phyloP scores from a whole-genome alignment of 2,888 invertebrate genomes.

The Neelides folsomi region DNA sequence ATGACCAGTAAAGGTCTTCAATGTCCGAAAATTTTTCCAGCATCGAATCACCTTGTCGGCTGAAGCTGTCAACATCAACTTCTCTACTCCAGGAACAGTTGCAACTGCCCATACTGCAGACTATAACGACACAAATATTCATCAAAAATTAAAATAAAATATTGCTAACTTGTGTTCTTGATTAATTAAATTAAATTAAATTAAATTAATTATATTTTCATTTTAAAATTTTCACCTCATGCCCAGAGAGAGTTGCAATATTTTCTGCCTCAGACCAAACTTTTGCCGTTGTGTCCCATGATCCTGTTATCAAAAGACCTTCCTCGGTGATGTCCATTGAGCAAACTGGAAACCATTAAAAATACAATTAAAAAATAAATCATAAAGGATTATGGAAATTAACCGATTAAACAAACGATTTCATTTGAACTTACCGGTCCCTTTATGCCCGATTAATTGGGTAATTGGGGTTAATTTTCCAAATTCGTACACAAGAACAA shows the following conservation, averaged over 20 bases:
- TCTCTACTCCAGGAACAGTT: constrained; percentile 36
- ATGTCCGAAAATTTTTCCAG: constrained; percentile 60
- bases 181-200: not conserved
- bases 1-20: constrained; percentile 52
- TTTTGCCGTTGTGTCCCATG: constrained; percentile 83
- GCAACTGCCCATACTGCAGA: constrained; percentile 72
- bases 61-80: constrained; percentile 62
- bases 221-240: constrained; percentile 38
- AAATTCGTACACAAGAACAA: constrained; percentile 63
- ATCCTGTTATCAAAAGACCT: constrained; percentile 61
- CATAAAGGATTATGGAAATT: no score
- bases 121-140: constrained; percentile 38
- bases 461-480: constrained; percentile 54
- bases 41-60: constrained; percentile 82
- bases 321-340: constrained; percentile 39
- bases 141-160: not conserved
- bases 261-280: constrained; percentile 56
- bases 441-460: constrained; percentile 62
- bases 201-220: not conserved
- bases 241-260: constrained; percentile 50
- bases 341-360: constrained; percentile 38
- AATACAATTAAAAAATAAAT: not conserved
- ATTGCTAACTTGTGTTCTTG: not conserved
- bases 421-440: constrained; percentile 44
- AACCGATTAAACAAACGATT: no score